Conservation (phyloP, 2,113 vertebrate species). For the Plecturocebus donacophilus region DNA sequence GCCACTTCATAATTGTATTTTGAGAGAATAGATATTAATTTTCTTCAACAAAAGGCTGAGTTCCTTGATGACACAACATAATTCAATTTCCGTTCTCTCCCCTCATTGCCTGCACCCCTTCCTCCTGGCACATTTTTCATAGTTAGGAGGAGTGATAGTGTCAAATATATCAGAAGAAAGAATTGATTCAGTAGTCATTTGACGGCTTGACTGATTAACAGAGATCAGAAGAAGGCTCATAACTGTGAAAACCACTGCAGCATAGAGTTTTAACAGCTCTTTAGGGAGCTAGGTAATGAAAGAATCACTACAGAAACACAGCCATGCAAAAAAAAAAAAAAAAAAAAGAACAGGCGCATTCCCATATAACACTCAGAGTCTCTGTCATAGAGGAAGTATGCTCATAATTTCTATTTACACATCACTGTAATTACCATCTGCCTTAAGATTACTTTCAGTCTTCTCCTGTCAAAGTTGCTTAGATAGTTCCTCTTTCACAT, state of each 20-base stretch:
- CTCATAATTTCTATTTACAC: conserved; percentile 85
- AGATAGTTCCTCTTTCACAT: conserved; percentile 74
- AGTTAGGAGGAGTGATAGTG: conserved; percentile 78
- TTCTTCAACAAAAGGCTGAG: conserved; percentile 68
- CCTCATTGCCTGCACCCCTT: conserved; percentile 27
- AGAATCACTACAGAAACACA: conserved; percentile 83
- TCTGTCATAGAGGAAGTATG: conserved; percentile 78
- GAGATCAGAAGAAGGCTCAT: conserved; percentile 83
- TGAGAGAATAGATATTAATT: conserved; percentile 71
- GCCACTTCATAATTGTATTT: conserved; percentile 63
- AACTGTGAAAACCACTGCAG: conserved; percentile 81
- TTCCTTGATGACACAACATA: conserved; percentile 66
- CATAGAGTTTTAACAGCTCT: conserved; percentile 84
- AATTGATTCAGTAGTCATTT: conserved; percentile 82
- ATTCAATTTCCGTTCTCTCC: conserved; percentile 66
- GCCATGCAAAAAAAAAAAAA: conserved; percentile 73
- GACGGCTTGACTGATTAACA: conserved; percentile 84
- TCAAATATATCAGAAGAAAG: conserved; percentile 84
- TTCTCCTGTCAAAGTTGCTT: conserved; percentile 75
- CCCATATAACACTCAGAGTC: conserved; percentile 77
- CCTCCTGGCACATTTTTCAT: conserved; percentile 74
- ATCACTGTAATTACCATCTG: conserved; percentile 82
- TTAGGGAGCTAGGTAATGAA: conserved; percentile 87
- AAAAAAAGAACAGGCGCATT: conserved; percentile 68
- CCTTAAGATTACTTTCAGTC: conserved; percentile 71